These are phyloP conservation scores for Crotalus viridis DNA, from an alignment of 2,113 vertebrate genomes.

Conservation along the genomic window DNA sequence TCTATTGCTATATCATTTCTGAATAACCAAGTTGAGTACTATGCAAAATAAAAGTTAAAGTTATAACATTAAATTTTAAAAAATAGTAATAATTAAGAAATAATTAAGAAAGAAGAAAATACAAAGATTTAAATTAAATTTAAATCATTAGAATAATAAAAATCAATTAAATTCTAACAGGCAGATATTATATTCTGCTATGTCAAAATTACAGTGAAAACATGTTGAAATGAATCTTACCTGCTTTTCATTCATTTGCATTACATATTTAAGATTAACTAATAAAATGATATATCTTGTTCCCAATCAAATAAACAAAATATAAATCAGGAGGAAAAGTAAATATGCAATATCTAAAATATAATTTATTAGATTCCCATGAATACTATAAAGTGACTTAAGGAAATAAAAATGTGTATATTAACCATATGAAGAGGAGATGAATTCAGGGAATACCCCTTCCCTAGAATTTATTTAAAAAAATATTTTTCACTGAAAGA, in stretches of 20 bases:
- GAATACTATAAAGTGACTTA: not conserved
- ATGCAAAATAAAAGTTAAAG: not conserved
- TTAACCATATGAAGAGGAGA: not conserved
- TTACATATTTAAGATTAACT: not conserved
- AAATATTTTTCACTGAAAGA: not conserved
- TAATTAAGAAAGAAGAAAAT: not conserved
- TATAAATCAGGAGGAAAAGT: not conserved
- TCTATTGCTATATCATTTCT: not conserved
- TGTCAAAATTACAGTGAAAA: not conserved
- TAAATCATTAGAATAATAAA: not conserved
- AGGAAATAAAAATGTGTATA: not conserved
- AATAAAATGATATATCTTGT: not conserved
- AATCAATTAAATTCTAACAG: not conserved
- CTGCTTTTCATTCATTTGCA: not conserved
- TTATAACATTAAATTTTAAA: not conserved
- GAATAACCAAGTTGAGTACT: not conserved
- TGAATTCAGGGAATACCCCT: not conserved
- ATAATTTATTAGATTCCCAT: not conserved
- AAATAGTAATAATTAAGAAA: not conserved
- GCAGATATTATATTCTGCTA: not conserved
- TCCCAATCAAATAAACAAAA: not conserved
- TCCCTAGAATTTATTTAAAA: not conserved
- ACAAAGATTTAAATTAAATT: not conserved
- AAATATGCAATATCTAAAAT: not conserved
- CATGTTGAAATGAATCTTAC: not conserved